Evolutionary conservation across 1,140 invertebrate species (phyloP), one percentile per base, ranked within the genome.

Genomic region (Cherax destructor): DNA sequence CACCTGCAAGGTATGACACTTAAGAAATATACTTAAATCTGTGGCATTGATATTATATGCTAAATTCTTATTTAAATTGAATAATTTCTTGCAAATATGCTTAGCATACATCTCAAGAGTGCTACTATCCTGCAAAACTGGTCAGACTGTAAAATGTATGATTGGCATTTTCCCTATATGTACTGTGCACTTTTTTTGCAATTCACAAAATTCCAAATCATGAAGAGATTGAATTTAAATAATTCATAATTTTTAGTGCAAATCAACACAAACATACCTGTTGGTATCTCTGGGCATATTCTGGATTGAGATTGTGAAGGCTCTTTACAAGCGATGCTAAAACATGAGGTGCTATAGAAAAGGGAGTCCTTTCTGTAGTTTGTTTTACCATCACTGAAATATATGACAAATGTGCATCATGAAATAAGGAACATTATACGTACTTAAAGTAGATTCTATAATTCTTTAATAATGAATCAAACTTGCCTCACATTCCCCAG

Each of bases 301-400:
- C 77, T 69, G 74, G 74, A 69, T 85, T 86, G 65, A 91, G 81
- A 56, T 91, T 91, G 77, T 91, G 61, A 30, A 91, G 52, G 78
- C 83, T 91, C 49, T 91, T 91, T 11, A 91, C 65, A 21, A 91
- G 83, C 18, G 89, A 79, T 52, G 89, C 89, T 61, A 91, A 50
- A 13, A 91, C 89, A 50, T 91, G 89, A 24, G 89, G 89, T 30
- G 76, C 89, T 50, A 84, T 69, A 69, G 72, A 47, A 59, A 91
- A 78, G 30, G 89, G 83, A 47, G 18, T 78, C 21, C 50, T 56
- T 85, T 86, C 83, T 18, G 50, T 86, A 72, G 61, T 86, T 30
- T 86, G 81, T 52, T 69, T 91, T 52, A 91, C 81, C 41, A 83
- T 50, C 21, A 65, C 88, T 90, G 88, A 47, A 90, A 84, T 84